Base-by-base conservation (phyloP, 2,888 invertebrate genomes). In the Perdita meconis region DNA sequence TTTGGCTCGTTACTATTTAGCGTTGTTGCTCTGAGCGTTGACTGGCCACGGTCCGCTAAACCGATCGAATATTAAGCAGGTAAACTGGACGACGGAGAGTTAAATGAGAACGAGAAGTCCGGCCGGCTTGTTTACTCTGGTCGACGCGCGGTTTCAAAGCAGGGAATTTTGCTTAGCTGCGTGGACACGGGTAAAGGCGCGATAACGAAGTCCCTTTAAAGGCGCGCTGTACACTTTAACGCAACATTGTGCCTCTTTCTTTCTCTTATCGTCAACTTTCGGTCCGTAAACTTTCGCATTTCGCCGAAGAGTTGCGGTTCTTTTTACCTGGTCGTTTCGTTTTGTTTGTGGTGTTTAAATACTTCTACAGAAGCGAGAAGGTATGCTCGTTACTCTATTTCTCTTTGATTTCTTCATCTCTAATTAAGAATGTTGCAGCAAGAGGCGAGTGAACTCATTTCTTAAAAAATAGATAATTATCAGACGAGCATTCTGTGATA, bases 1-100 rank as follows among this genome's bases (percentile, higher is more conserved):
- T 71, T 56, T 47, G 24, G 56, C 36, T 60, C 70, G 47, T 44
- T 66, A 51, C 34, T 80, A 57, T 75, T 82, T 75, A 68, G 65
- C 59, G 36, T 60, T 38, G 61, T 40, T 60, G 50, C 42, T 42
- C 8, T 8, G 55, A 36, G 57, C 47, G 56, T 64, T 42, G 53
- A 50, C 50, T 13, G 30, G 16, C 38, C 53, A 16, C 30, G 47
- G 30, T 19, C 61, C 51, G 65, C 26, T 12, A 30, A 36, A 19
- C 59, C 53, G 34, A 78, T 68, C 66, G 65, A 78, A 78, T 78
- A 65, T 78, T 78, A 71, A 78, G 36, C 56, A 66, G 61, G 78
- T 34, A 66, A 65, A 61, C 78, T 16, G 70, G 30, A 40, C 56
- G 66, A 42, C 42, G 61, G 40, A 26, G 61, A 70, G 60, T 66